Conservation (phyloP, 2,888 invertebrate genomes). For the Rhodophaea formosa region DNA sequence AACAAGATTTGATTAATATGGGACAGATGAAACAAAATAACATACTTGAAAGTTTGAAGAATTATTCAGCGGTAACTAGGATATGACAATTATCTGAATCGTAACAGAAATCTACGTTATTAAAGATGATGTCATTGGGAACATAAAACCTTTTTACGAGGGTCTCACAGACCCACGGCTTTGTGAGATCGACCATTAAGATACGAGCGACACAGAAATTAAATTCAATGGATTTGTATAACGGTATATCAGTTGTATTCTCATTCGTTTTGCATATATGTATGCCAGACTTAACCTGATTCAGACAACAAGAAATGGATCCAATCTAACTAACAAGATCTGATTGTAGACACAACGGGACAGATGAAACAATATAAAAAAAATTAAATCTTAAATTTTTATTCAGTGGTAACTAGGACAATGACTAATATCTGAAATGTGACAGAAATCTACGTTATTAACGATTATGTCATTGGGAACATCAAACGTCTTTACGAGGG, state of each 20-base stretch:
- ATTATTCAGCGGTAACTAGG: too few relatives aligned
- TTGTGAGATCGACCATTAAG: conserved; percentile 24
- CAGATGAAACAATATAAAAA: too few relatives aligned
- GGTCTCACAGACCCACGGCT: conserved; percentile 4
- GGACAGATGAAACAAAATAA: too few relatives aligned
- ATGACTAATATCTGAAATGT: not conserved
- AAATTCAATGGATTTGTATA: conserved; percentile 24
- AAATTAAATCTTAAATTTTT: too few relatives aligned
- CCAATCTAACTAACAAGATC: too few relatives aligned
- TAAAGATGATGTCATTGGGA: conserved; percentile 20
- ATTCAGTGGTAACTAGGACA: too few relatives aligned
- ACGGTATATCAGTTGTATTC: conserved; percentile 16
- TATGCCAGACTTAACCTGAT: too few relatives aligned
- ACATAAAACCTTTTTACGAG: conserved; percentile 26
- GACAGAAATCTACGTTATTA: conserved; percentile 14
- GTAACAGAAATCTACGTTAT: conserved; percentile 13
- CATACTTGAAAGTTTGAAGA: too few relatives aligned
- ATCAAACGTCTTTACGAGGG: conserved; percentile 26
- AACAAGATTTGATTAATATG: too few relatives aligned
- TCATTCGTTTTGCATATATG: too few relatives aligned
- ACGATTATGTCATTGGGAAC: conserved; percentile 21
- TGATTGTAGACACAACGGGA: too few relatives aligned
- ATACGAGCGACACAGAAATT: conserved; percentile 24
- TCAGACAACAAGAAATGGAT: too few relatives aligned
- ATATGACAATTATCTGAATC: not conserved